Base-by-base conservation (phyloP, 2,888 invertebrate genomes). In the Drosophila paracracens region DNA sequence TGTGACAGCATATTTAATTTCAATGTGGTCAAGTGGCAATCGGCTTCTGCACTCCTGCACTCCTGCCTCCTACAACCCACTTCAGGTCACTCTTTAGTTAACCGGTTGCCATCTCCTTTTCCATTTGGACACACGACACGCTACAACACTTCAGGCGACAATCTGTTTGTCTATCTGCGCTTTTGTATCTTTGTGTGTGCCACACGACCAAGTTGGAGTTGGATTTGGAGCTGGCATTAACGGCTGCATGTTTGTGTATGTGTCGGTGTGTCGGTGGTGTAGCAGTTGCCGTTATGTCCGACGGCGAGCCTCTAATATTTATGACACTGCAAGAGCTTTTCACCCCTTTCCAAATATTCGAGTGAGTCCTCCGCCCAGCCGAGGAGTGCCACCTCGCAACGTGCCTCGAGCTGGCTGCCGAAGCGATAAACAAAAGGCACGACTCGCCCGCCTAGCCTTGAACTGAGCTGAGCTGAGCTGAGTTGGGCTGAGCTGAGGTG, bases 91-190 rank as follows among this genome's bases (percentile, higher is more conserved):
- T 29, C 56, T 40, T 25, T n/a, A 21, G 70, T 38, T 38, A 69
- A 67, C 31, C 31, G 56, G 54, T 56, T 36, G 56, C 59, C 51
- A 70, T 50, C 70, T 69, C 51, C 46, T 53, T 71, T 59, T 40
- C 31, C 48, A 60, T 62, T 40, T 54, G 78, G 69, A 68, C 54
- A 75, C 63, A 73, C 78, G 63, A 73, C 84, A 76, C 88, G 51
- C 74, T 59, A 73, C 76, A 61, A 70, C 88, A 79, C 88, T 80
- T 85, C 65, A 67, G 84, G 84, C 84, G 77, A 85, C 89, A 89
- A 85, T 88, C 86, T 89, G 89, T 89, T 84, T 88, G 88, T 50
- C 77, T 88, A 89, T 85, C 84, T 88, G 61, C 66, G 83, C 86
- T 77, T 77, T 73, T 71, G 79, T 73, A 84, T 89, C 79, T 82